phyloP scores from a whole-genome alignment of 2,888 invertebrate species.

The Dolomedes plantarius region DNA sequence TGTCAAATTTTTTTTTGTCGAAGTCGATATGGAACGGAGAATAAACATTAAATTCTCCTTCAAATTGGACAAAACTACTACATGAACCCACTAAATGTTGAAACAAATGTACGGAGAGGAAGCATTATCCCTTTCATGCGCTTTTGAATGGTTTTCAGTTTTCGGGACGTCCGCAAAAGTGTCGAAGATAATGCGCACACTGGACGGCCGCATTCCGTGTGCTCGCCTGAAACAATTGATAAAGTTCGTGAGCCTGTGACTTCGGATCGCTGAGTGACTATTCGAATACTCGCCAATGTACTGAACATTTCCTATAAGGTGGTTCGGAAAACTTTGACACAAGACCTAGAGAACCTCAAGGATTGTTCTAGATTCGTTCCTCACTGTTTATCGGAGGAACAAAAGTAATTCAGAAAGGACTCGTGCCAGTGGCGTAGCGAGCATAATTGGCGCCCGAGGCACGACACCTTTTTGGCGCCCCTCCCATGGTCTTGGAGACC shows the following conservation, averaged over 20 bases:
- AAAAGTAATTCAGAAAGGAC: constrained; percentile 23
- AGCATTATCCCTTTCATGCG: not conserved
- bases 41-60: constrained; percentile 16
- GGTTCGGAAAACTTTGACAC: constrained; percentile 19
- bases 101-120: not conserved
- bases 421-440: not conserved
- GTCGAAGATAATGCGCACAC: not conserved
- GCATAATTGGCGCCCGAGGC: too few species aligned
- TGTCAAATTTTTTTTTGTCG: not conserved
- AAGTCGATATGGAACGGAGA: not conserved
- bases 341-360: constrained; percentile 22
- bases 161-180: not conserved
- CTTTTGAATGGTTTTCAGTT: too few species aligned
- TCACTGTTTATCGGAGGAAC: constrained; percentile 8
- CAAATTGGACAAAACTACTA: not conserved
- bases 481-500: too few species aligned
- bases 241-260: not conserved
- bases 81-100: not conserved
- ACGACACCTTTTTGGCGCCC: not conserved
- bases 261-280: not conserved
- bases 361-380: constrained; percentile 12
- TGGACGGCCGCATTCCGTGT: too few species aligned
- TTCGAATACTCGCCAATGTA: constrained; percentile 1
- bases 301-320: not conserved
- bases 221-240: too few species aligned